These are phyloP conservation scores for Aegithalos caudatus DNA, from an alignment of 2,113 vertebrate species.

Conservation along the genomic window DNA sequence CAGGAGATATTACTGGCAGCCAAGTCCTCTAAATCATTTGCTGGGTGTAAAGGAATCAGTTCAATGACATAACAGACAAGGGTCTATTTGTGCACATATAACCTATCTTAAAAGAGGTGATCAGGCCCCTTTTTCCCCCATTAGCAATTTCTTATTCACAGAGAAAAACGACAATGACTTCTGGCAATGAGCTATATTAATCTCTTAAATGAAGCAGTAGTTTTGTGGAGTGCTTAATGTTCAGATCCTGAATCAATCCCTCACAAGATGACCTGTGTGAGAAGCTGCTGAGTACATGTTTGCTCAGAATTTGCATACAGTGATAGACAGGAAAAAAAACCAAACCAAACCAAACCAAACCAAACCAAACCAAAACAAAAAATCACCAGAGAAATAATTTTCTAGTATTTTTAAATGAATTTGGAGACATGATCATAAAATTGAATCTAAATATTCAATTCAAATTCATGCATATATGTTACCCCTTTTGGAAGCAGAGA, in stretches of 20 bases:
- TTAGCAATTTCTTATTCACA: not conserved
- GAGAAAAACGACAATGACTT: not conserved
- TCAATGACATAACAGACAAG: not conserved
- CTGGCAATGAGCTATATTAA: not conserved
- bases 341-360: accelerated
- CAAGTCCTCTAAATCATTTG: not conserved
- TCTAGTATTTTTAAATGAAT: not conserved
- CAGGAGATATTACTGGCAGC: not conserved
- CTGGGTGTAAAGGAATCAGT: not conserved
- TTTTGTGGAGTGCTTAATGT: not conserved
- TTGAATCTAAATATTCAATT: not conserved
- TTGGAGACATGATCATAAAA: not conserved
- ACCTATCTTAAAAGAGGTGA: not conserved
- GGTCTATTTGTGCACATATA: not conserved
- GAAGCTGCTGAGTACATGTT: not conserved
- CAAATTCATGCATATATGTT: not conserved
- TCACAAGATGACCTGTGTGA: not conserved
- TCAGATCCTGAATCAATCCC: not conserved
- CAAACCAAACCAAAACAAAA: accelerated
- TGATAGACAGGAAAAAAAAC: not conserved
- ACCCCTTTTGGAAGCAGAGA: not conserved
- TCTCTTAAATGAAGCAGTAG: not conserved
- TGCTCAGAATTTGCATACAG: not conserved
- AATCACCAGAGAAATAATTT: not conserved
- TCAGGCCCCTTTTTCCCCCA: not conserved